Evolutionary conservation across 2,113 vertebrate species (phyloP).

Genomic region (Harpagus bidentatus): DNA sequence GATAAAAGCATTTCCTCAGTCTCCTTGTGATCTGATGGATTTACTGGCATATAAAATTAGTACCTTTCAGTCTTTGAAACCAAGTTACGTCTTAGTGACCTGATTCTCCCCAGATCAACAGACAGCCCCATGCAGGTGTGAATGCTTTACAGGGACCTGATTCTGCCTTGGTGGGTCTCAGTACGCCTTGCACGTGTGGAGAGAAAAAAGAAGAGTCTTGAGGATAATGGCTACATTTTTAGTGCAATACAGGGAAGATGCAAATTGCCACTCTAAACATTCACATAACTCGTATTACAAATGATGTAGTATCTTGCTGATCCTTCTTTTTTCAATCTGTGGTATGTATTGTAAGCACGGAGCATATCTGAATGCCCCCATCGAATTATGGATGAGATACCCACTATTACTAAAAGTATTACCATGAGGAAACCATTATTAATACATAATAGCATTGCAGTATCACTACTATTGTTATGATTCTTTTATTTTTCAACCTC

Average conservation of each 20-base stretch:
- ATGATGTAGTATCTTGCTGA: rapidly evolving
- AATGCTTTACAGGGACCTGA: neutral
- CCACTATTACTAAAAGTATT: neutral
- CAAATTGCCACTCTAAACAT: neutral
- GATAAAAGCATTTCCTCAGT: constrained; percentile 64
- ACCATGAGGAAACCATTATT: neutral
- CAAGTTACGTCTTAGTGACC: constrained; percentile 46
- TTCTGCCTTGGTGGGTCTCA: neutral
- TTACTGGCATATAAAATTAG: constrained; percentile 64
- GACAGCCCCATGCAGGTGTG: neutral
- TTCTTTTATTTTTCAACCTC: neutral
- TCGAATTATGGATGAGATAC: neutral
- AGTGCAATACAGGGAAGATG: neutral
- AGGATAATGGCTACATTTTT: neutral
- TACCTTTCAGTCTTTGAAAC: constrained; percentile 65
- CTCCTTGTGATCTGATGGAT: constrained; percentile 61
- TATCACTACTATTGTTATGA: neutral
- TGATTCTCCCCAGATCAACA: constrained; percentile 46
- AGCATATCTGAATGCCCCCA: neutral
- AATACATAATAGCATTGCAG: neutral
- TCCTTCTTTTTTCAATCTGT: neutral
- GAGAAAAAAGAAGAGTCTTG: neutral
- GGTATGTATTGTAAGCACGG: neutral
- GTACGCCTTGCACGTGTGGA: neutral
- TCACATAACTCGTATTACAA: neutral